Evolutionary conservation across 2,888 invertebrate genomes (phyloP).

Genomic region (Callyntrura sp.): DNA sequence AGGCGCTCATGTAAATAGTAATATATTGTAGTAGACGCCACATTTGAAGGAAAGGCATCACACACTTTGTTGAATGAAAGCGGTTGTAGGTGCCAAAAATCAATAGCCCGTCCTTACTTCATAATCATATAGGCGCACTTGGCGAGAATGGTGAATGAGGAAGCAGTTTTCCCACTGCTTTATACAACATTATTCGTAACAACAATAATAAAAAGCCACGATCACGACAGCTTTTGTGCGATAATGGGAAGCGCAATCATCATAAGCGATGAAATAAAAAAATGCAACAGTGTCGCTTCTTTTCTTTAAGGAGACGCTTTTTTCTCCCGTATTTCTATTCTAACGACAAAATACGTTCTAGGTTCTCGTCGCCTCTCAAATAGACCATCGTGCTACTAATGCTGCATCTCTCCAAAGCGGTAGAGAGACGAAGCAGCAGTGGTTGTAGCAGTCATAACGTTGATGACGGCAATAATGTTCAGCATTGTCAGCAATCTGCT

Average conservation of each 20-base stretch:
- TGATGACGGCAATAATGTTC: slow-evolving; percentile 55
- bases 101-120: slow-evolving; percentile 38
- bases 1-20: too few species aligned
- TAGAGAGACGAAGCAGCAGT: not conserved
- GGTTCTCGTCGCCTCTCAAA: not conserved
- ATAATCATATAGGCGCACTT: not conserved
- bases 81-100: slow-evolving; percentile 61
- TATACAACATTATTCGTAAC: not conserved
- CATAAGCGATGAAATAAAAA: slow-evolving; percentile 38
- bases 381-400: slow-evolving; percentile 1
- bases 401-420: not conserved
- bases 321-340: not conserved
- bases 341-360: slow-evolving; percentile 14
- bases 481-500: slow-evolving; percentile 64
- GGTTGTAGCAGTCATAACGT: slow-evolving; percentile 1
- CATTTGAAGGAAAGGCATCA: slow-evolving; percentile 6
- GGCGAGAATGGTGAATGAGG: slow-evolving; percentile 2
- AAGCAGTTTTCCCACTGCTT: not conserved
- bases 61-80: not conserved
- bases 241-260: slow-evolving; percentile 67
- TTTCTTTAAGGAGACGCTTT: not conserved
- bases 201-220: slow-evolving; percentile 34
- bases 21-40: not conserved
- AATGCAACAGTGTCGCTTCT: slow-evolving; percentile 47
- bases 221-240: slow-evolving; percentile 1